phyloP scores from a whole-genome alignment of 1,140 invertebrate species.

The Cephus cinctus region DNA sequence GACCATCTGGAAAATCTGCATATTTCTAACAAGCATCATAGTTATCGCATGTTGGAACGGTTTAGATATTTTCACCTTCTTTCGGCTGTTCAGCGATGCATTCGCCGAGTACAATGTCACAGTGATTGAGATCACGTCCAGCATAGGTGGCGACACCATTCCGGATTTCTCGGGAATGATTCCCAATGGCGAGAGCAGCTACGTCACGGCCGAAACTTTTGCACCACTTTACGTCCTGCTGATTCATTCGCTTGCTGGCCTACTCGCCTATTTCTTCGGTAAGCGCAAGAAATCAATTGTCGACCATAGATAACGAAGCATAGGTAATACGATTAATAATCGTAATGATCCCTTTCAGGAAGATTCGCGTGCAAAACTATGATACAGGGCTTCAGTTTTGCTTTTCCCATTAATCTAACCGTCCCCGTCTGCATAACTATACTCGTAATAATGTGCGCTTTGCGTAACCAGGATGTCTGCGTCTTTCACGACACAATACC shows the following conservation, averaged over 20 bases:
- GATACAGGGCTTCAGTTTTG: constrained; percentile 79
- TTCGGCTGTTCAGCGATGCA: constrained; percentile 45
- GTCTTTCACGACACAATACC: constrained; percentile 62
- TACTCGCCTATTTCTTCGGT: constrained; percentile 70
- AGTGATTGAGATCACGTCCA: constrained; percentile 57
- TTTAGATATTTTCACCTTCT: constrained; percentile 61
- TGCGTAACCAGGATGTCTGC: constrained; percentile 64
- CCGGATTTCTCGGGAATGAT: neutral
- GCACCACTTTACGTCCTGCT: constrained; percentile 61
- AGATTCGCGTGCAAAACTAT: constrained; percentile 84
- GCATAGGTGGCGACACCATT: constrained; percentile 3
- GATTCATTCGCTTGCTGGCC: constrained; percentile 64
- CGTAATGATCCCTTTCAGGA: constrained; percentile 51
- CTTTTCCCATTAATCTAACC: constrained; percentile 72
- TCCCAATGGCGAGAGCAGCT: constrained; percentile 34
- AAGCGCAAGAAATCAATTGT: constrained; percentile 13
- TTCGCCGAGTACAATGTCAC: constrained; percentile 61
- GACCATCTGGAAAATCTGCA: constrained; percentile 65
- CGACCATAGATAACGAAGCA: neutral
- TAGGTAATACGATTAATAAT: constrained; percentile 5
- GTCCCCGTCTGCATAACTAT: constrained; percentile 68
- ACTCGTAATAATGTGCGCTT: constrained; percentile 62
- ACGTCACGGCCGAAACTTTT: constrained; percentile 40
- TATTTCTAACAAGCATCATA: constrained; percentile 63
- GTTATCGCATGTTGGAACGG: constrained; percentile 58